Evolutionary conservation across 2,797 vertebrate genomes (phyloP).

Genomic region (Rhinella marina): DNA sequence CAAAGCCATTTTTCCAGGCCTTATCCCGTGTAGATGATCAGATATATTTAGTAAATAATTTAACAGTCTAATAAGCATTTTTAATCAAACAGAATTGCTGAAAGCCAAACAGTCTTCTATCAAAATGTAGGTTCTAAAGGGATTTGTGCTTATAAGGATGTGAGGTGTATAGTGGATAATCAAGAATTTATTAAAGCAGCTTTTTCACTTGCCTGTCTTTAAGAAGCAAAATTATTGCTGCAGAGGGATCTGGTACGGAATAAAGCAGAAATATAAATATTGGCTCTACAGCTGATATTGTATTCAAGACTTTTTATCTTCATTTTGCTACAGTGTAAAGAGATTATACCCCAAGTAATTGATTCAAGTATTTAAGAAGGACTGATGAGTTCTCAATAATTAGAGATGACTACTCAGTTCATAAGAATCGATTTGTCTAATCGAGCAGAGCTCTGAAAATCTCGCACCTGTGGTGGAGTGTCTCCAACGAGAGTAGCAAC

Average conservation of each 20-base stretch:
- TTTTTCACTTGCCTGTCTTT: not conserved
- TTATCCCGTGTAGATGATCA: slow-evolving; percentile 12
- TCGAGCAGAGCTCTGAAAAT: too few species aligned
- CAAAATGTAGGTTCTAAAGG: slow-evolving; percentile 11
- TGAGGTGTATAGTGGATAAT: slow-evolving; percentile 2
- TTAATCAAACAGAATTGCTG: slow-evolving; percentile 39
- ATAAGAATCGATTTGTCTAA: too few species aligned
- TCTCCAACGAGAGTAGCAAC: too few species aligned
- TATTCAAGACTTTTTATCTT: not conserved
- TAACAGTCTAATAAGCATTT: slow-evolving; percentile 38
- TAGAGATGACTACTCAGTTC: too few species aligned
- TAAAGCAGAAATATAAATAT: not conserved
- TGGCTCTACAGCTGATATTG: not conserved
- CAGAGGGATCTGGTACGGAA: not conserved
- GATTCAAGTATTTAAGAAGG: not conserved
- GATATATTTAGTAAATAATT: slow-evolving; percentile 37
- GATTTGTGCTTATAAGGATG: slow-evolving; percentile 10
- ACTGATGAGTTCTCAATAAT: not conserved
- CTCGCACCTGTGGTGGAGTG: too few species aligned
- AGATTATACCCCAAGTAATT: not conserved
- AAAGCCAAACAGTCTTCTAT: slow-evolving; percentile 7
- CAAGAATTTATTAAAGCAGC: not conserved
- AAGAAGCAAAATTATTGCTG: not conserved
- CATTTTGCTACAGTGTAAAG: not conserved
- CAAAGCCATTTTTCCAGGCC: not conserved